Evolutionary conservation across 2,888 invertebrate genomes (phyloP), one percentile per base, ranked within the genome.

Genomic region (Eupithecia insigniata): DNA sequence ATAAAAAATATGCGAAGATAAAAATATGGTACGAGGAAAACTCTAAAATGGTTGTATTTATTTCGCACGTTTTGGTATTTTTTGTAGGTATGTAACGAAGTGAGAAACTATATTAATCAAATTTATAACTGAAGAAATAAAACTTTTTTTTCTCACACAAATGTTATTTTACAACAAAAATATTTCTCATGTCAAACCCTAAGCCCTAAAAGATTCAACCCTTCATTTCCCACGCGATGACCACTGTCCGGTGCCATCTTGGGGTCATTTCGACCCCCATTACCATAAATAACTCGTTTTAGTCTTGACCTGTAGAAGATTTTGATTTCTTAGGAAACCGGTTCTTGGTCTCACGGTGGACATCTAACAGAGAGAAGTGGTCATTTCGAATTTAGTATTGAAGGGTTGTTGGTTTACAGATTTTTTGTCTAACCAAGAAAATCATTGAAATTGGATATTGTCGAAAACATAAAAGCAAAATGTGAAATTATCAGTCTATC

Each of bases 341-440:
- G 88, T 87, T 87, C 71, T 16, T 0, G 39, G 87, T 90, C 89
- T 76, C 89, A 89, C 79, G 84, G 72, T 85, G 87, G 85, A 83
- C 85, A 83, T 43, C 30, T 69, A 70, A 32, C 34, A 71, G 67
- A 67, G 6, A 26, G 1, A 22, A 46, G 30, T 76, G 58, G 72
- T 85, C 85, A 87, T 78, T 86, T 73, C 73, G 67, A 73, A 67
- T 78, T 75, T 61, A 76, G 75, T 28, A 78, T 81, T 55, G 55
- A 26, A 14, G 22, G 55, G 26, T 55, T 55, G 26, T 26, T n/a
- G 26, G 55, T 12, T 51, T 22, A 51, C 51, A 22, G 4, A 12
- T 10, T 22, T 1, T 51, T 46, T 46, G 43, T 43, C 14, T 46
- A 51, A 51, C n/a, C 16, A 22, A 10, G 51, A 51, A 51, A 51